Base-by-base conservation (phyloP, 2,888 invertebrate genomes). In the Pseudococcus viburni region DNA sequence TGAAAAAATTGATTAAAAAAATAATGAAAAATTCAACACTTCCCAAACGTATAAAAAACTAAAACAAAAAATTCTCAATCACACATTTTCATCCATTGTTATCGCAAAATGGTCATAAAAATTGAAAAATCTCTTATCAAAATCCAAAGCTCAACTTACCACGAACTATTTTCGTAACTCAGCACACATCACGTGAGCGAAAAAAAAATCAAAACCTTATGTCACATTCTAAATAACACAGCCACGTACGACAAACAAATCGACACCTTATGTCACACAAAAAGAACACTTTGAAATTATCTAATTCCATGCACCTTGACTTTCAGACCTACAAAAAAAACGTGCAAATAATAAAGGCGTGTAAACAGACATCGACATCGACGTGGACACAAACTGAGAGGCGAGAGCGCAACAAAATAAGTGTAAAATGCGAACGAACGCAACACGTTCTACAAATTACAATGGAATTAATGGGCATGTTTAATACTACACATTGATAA, bases 291-390 rank as follows among this genome's bases (percentile, higher is more conserved):
- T 73, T 64, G 33, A 83, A 83, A 83, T 83, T 83, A 83, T 83
- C 80, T 83, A 77, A 77, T 39, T 77, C 77, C 73, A 73, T 83
- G 39, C 46, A 83, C 80, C 80, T 83, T 83, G 80, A 83, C 80
- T 83, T 83, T 83, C 80, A 83, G 80, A 83, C 80, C 46, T 73
- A 73, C 42, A 42, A 42, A 42, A 73, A 64, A 73, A 73, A 33
- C 73, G 73, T 39, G 73, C 73, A 33, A 73, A 73, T 73, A 73
- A 73, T 64, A 64, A 33, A 64, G 64, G 64, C 64, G 64, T 39
- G 77, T 77, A 42, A 33, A n/a, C 39, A 77, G 77, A 77, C 39
- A 77, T 6, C 19, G 22, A 73, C 26, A 33, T 33, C 26, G 26
- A 68, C 15, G 15, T 0, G 5, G 64, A 1, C 73, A 33, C 4